Evolutionary conservation across 2,888 invertebrate genomes (phyloP).

Genomic region (Dolomedes plantarius): DNA sequence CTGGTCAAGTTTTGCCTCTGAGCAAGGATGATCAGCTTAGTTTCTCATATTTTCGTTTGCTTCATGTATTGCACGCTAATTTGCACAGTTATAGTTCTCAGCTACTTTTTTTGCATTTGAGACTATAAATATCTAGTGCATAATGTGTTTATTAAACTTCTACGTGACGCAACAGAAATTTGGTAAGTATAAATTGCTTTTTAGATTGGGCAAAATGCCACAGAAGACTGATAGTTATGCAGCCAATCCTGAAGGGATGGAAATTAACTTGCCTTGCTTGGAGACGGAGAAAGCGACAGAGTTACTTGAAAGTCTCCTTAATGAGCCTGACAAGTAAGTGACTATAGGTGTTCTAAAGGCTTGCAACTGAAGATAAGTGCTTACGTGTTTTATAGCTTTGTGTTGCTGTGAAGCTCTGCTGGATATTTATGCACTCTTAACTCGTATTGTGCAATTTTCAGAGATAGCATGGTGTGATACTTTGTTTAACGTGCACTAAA

Average conservation of each 20-base stretch:
- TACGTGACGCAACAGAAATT: not conserved
- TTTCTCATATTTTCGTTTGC: not conserved
- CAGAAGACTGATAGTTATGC: not conserved
- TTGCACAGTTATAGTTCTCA: too few relatives aligned
- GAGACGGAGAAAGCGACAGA: not conserved
- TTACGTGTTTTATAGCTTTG: not conserved
- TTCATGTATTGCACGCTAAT: not conserved
- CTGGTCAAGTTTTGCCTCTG: too few relatives aligned
- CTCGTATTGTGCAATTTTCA: not conserved
- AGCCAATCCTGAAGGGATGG: not conserved
- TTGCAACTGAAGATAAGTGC: not conserved
- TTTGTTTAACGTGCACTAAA: not conserved
- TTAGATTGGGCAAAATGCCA: not conserved
- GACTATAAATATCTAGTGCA: not conserved
- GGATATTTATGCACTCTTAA: not conserved
- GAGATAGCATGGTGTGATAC: not conserved
- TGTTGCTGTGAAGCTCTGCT: not conserved
- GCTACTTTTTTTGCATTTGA: too few relatives aligned
- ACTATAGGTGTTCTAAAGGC: not conserved
- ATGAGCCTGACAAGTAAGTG: conserved; percentile 9
- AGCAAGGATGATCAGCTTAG: not conserved
- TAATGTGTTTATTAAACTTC: not conserved
- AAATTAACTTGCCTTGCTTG: not conserved
- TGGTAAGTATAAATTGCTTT: conserved; percentile 14
- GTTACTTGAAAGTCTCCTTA: conserved; percentile 11